Evolutionary conservation across 2,888 invertebrate genomes (phyloP).

Genomic region (Heliothis peltigera): DNA sequence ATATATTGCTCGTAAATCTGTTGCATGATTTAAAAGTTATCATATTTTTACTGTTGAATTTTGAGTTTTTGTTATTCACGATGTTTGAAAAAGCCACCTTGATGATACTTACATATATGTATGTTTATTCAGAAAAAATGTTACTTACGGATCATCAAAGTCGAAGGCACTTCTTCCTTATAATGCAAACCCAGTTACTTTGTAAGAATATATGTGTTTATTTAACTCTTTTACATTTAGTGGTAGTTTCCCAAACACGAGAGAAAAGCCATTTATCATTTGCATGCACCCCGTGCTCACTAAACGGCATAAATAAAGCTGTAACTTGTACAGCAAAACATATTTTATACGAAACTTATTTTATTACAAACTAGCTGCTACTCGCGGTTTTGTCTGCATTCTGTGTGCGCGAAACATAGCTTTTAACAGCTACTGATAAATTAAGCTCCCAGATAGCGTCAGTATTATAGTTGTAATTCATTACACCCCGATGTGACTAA

Average conservation of each 20-base stretch:
- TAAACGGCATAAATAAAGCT: constrained; percentile 7
- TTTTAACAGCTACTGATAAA: background rate
- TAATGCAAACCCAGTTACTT: background rate
- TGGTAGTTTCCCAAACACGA: constrained; percentile 1
- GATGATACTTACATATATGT: no score
- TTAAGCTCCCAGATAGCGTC: background rate
- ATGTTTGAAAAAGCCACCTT: no score
- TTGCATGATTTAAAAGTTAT: constrained; percentile 51
- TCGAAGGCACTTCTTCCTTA: no score
- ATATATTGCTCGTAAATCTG: constrained; percentile 58
- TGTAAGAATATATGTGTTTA: background rate
- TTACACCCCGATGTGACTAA: background rate
- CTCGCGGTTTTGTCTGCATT: background rate
- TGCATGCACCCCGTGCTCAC: background rate
- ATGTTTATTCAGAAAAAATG: no score
- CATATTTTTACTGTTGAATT: constrained; percentile 18
- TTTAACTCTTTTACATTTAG: background rate
- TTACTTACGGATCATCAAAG: no score
- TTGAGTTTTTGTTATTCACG: background rate
- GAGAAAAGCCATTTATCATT: constrained; percentile 23
- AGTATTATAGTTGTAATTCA: background rate
- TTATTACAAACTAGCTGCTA: constrained; percentile 30
- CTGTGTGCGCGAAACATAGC: background rate
- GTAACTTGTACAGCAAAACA: background rate
- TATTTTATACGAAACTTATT: constrained; percentile 6